phyloP scores from a whole-genome alignment of 2,113 vertebrate genomes.

The Clarias batrachus region DNA sequence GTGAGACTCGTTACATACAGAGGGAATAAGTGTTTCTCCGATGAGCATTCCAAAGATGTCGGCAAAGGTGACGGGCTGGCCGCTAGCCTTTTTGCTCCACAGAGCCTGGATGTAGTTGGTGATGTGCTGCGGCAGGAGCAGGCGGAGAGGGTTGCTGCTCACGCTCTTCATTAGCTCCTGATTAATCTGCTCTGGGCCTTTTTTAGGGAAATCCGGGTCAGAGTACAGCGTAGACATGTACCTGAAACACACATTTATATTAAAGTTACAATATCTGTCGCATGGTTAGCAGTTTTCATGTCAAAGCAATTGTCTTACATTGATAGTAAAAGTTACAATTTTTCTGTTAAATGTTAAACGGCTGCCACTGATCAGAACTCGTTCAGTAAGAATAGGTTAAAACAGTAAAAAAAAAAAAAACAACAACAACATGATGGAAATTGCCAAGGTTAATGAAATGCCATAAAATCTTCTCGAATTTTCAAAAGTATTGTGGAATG shows the following conservation, averaged over 20 bases:
- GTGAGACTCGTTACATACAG: slow-evolving; percentile 72
- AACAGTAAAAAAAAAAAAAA: neutral
- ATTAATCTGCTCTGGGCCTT: slow-evolving; percentile 90
- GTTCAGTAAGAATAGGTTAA: neutral
- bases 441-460: neutral
- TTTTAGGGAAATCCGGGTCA: slow-evolving; percentile 88
- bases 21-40: slow-evolving; percentile 91
- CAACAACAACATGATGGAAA: neutral
- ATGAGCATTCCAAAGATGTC: slow-evolving; percentile 98
- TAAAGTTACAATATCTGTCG: too few relatives aligned
- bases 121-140: slow-evolving; percentile 89
- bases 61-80: slow-evolving; percentile 97
- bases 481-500: neutral
- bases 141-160: slow-evolving; percentile 87
- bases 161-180: slow-evolving; percentile 88
- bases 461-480: neutral
- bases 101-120: slow-evolving; percentile 91
- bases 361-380: neutral
- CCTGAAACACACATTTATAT: slow-evolving; percentile 66
- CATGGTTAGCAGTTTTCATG: neutral
- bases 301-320: neutral
- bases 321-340: neutral
- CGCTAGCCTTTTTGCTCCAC: slow-evolving; percentile 92
- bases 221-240: slow-evolving; percentile 95
- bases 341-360: neutral